Evolutionary conservation across 1,140 invertebrate genomes (phyloP), one percentile per base, ranked within the genome.

Genomic region (Neotoxoptera formosana): DNA sequence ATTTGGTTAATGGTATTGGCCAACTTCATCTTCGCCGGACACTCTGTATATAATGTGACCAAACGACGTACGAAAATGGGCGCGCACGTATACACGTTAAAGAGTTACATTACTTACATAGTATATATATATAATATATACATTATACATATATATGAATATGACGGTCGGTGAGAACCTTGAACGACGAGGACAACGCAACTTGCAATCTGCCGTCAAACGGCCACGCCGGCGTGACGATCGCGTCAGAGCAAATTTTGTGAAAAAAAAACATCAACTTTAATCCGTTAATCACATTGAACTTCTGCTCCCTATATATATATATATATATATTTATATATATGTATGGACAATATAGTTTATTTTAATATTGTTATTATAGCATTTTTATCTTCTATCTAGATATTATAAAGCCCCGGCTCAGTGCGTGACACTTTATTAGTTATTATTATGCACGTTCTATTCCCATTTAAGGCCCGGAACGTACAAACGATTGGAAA

Each of bases 141-240:
- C 6, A 11, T 41, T 23, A 83, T 45, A 45, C 45, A n/a, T 3
- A 53, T 60, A 60, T 17, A 47, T 51, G 7, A 25, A n/a, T 87
- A 36, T 45, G 88, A 45, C 36, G 34, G 23, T 14, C 30, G 45
- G 14, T n/a, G 36, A 60, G 34, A 60, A 60, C 89, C 89, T 90
- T 90, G 89, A 90, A 90, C 2, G 17, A 90, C 89, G 60, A 90
- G 53, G 56, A 90, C 89, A 90, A 67, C n/a, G 89, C 56, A 67
- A 67, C 45, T 90, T 90, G 89, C 53, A 60, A 90, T 60, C 25
- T 41, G 21, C 48, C 51, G 51, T 36, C 48, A 41, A 23, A 36
- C 14, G 84, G 84, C 17, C 45, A 36, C 30, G 30, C 17, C 30
- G 17, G 25, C 45, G 14, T 45, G 9, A 47, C 86, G 47, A 48